phyloP scores from a whole-genome alignment of 2,113 vertebrate species.

The Aviceda subcristata region DNA sequence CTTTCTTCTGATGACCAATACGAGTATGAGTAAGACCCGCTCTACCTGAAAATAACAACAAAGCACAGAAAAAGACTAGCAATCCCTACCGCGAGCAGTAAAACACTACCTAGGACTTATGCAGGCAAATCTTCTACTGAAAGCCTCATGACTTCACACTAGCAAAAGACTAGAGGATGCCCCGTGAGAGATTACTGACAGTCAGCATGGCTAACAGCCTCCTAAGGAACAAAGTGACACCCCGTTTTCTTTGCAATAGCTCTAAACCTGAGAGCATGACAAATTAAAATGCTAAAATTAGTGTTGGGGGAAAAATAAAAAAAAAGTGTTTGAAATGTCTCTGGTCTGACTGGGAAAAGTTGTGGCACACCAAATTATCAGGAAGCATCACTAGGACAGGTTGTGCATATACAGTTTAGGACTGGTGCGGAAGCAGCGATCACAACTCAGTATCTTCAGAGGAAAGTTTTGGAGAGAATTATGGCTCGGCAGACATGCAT shows the following conservation, averaged over 20 bases:
- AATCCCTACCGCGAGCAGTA: not conserved
- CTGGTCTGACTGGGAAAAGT: constrained; percentile 9
- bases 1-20: not conserved
- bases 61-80: not conserved
- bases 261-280: constrained; percentile 19
- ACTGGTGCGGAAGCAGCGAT: constrained; percentile 48
- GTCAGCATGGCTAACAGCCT: not conserved
- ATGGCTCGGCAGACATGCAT: constrained; percentile 24
- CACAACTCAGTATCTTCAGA: constrained; percentile 12
- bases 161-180: not conserved
- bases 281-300: constrained; percentile 8
- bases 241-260: not conserved
- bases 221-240: not conserved
- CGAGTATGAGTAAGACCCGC: not conserved
- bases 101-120: not conserved
- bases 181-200: not conserved
- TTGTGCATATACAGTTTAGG: constrained; percentile 55
- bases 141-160: not conserved
- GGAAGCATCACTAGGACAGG: constrained; percentile 42
- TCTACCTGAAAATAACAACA: constrained; percentile 5
- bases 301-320: not conserved
- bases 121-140: not conserved
- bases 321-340: not conserved
- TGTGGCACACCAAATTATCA: not conserved
- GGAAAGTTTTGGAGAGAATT: constrained; percentile 38